phyloP scores from a whole-genome alignment of 2,797 vertebrate genomes.

The Sebastes vulpes region DNA sequence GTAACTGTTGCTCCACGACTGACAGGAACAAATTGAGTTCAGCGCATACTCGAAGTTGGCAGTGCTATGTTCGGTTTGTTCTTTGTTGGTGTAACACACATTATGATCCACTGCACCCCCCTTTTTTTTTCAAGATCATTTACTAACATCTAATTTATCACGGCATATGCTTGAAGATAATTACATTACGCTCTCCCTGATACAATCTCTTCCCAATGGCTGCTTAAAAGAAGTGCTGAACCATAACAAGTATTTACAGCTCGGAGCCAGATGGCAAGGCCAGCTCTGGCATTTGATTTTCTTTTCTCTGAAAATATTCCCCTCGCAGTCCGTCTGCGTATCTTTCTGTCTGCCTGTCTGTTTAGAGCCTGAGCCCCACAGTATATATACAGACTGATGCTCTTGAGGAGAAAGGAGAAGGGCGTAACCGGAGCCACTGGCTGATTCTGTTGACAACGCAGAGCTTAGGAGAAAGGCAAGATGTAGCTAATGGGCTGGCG shows the following conservation, averaged over 20 bases:
- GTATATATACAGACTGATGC: constrained; percentile 44
- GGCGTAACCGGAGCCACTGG: constrained; percentile 66
- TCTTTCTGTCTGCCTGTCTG: constrained; percentile 21
- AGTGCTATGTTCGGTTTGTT: not conserved
- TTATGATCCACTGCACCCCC: not conserved
- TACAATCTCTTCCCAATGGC: constrained; percentile 41
- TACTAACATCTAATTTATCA: constrained; percentile 52
- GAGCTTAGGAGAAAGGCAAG: constrained; percentile 66
- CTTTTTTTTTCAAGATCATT: constrained; percentile 20
- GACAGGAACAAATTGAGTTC: constrained; percentile 36
- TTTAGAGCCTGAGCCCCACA: not conserved
- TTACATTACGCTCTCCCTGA: constrained; percentile 53
- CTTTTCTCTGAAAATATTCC: constrained; percentile 30
- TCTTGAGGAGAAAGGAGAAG: constrained; percentile 70
- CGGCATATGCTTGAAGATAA: constrained; percentile 57
- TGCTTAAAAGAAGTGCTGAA: constrained; percentile 40
- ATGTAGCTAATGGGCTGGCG: constrained; percentile 55
- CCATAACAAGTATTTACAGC: constrained; percentile 49
- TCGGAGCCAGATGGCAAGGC: constrained; percentile 42
- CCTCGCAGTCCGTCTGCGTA: constrained; percentile 7
- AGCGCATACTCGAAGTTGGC: not conserved
- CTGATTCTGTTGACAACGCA: constrained; percentile 60
- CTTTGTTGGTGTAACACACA: constrained; percentile 7
- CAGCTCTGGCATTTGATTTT: constrained; percentile 35
- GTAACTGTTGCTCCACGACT: constrained; percentile 18